Base-by-base conservation (phyloP, 2,113 vertebrate genomes). In the Odontophorus gujanensis region DNA sequence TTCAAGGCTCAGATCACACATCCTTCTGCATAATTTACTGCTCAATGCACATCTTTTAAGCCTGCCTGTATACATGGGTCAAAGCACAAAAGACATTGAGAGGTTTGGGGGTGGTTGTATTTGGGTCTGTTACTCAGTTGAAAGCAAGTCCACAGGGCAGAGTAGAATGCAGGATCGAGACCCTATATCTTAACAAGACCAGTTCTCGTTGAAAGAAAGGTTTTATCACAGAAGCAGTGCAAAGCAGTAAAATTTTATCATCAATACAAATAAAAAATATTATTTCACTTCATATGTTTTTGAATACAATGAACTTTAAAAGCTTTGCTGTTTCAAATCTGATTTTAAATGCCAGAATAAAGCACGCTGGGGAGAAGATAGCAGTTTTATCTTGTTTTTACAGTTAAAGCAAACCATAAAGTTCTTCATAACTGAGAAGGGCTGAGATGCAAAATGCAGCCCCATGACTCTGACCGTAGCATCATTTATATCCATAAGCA, bases 381-480 rank as follows among this genome's bases (percentile, higher is more conserved):
- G 86, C 55, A 93, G 81, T 81, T 96, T 97, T 96, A 94, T 95
- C 97, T 96, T 92, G 75, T 96, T 97, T 97, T 93, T 92, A 42
- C 61, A 78, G 95, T 92, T 90, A 95, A 93, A 87, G 85, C 67
- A 94, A 90, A 86, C 63, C 85, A 87, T 96, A 94, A 96, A 94
- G 92, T 90, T 89, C 77, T 93, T 95, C 73, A 85, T 78, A 90
- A 90, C 68, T 85, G 74, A 84, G 67, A 16, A 7, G 22, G 13
- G 59, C 59, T 42, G n/a, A 78, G 74, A 77, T 34, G 76, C 38
- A 78, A 71, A 93, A 62, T 0, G 4, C 20, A 84, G 51, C 36
- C 57, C 62, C 1, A 0, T 1, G 4, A 62, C 75, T 87, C 78
- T 59, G 88, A 90, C 50, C 68, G 74, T 34, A 90, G 71, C 90